A percentile compares a stretch with the other conserved stretches of the same genome.
These are phyloP conservation scores for Chromoteleia sp. DNA, from an alignment of 2,888 invertebrate genomes.

Conservation along the genomic window DNA sequence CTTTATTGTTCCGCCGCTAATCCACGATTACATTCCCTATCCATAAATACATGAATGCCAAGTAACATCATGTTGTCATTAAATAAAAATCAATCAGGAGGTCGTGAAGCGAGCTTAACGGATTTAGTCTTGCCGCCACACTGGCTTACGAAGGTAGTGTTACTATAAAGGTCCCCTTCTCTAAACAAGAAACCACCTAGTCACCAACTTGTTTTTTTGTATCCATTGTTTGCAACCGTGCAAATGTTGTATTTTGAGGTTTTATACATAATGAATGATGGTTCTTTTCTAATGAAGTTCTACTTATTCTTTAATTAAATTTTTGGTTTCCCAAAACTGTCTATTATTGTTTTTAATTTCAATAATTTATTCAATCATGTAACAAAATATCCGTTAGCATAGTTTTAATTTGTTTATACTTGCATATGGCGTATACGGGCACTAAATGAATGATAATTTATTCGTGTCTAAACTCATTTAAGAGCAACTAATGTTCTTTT, in stretches of 20 bases:
- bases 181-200: constrained; percentile 68
- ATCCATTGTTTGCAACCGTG: constrained; percentile 17
- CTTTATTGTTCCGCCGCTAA: constrained; percentile 80
- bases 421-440: too few relatives aligned
- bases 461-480: too few relatives aligned
- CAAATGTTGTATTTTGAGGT: constrained; percentile 38
- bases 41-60: constrained; percentile 81
- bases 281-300: too few relatives aligned
- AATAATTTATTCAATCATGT: too few relatives aligned
- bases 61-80: constrained; percentile 83
- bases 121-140: constrained; percentile 83
- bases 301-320: too few relatives aligned
- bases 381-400: too few relatives aligned
- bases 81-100: constrained; percentile 86
- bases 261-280: too few relatives aligned
- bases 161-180: constrained; percentile 72
- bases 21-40: constrained; percentile 76
- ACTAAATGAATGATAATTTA: too few relatives aligned
- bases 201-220: constrained; percentile 66
- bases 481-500: too few relatives aligned
- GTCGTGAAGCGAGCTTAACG: constrained; percentile 85
- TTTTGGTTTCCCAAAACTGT: too few relatives aligned
- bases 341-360: too few relatives aligned
- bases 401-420: too few relatives aligned
- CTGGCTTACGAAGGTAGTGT: constrained; percentile 78